Evolutionary conservation across 37 sponge, comb jelly and placozoan species (phyloP).

Genomic region (Haliclona indistincta): DNA sequence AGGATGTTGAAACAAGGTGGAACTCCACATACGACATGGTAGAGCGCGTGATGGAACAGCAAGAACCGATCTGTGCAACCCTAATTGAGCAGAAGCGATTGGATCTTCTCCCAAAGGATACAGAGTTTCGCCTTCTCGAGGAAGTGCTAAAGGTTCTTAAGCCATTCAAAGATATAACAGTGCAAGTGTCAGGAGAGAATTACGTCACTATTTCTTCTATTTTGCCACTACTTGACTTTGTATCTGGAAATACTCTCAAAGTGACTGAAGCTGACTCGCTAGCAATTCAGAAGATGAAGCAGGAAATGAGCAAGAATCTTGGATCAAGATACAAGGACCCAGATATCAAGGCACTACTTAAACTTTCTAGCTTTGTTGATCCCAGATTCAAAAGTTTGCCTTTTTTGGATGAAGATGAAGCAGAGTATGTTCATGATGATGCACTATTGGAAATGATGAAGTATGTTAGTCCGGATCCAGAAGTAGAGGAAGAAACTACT

Average conservation of each 20-base stretch:
- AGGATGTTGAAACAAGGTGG: conserved; percentile 28
- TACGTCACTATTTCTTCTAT: conserved; percentile 41
- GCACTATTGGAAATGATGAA: no score
- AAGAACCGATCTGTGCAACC: conserved; percentile 14
- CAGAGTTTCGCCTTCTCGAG: conserved; percentile 15
- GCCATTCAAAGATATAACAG: conserved; percentile 24
- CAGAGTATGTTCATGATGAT: no score
- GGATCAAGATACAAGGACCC: conserved; percentile 2
- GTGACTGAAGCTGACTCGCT: background rate
- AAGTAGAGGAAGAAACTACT: no score
- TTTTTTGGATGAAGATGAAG: no score
- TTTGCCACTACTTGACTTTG: conserved; percentile 34
- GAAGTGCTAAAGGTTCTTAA: conserved; percentile 7
- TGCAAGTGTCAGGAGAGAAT: conserved; percentile 2
- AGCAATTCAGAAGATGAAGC: background rate
- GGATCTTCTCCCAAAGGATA: conserved; percentile 21
- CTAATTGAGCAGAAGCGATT: conserved; percentile 8
- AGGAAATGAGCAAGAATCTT: conserved; percentile 5
- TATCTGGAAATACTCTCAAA: no score
- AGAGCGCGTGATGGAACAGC: conserved; percentile 9
- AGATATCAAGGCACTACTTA: background rate
- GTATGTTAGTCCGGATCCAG: no score
- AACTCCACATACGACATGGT: conserved; percentile 30
- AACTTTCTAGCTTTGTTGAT: conserved; percentile 8
- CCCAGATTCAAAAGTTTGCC: conserved; percentile 19